Evolutionary conservation across 2,113 vertebrate species (phyloP).

Genomic region (Ciconia maguari): DNA sequence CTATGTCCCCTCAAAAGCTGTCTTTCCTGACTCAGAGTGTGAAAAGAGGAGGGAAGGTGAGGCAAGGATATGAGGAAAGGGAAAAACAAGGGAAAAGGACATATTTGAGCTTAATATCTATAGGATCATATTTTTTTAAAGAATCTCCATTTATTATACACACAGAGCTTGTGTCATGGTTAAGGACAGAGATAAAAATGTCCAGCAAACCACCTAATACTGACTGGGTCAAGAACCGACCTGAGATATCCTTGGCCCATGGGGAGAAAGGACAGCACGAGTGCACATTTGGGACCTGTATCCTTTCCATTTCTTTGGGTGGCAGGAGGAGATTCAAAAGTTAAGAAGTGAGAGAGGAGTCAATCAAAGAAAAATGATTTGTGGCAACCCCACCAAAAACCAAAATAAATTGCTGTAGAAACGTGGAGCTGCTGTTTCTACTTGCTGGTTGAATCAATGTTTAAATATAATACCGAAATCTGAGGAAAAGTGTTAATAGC

Average conservation of each 20-base stretch:
- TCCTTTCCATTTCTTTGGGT: not conserved
- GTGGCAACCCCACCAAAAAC: not conserved
- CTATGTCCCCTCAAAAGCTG: not conserved
- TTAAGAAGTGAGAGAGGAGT: not conserved
- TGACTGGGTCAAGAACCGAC: not conserved
- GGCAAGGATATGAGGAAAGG: not conserved
- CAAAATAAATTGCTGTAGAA: not conserved
- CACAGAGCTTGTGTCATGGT: fast-evolving
- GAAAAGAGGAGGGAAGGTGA: not conserved
- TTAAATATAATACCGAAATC: not conserved
- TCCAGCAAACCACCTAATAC: not conserved
- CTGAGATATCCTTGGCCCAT: not conserved
- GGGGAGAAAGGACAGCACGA: not conserved
- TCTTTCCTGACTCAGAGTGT: not conserved
- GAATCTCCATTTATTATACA: not conserved
- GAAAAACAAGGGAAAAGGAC: not conserved
- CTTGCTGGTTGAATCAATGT: not conserved
- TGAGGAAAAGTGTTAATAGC: not conserved
- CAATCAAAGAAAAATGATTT: not conserved
- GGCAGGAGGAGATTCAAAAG: not conserved
- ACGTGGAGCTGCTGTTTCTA: not conserved
- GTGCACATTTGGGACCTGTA: not conserved
- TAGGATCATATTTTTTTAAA: not conserved
- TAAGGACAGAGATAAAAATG: not conserved
- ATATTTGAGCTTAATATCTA: not conserved